A percentile compares a stretch with the other conserved stretches of the same genome.
Evolutionary conservation across 2,888 invertebrate species (phyloP).

Genomic region (Drosophila pseudotalamancana): DNA sequence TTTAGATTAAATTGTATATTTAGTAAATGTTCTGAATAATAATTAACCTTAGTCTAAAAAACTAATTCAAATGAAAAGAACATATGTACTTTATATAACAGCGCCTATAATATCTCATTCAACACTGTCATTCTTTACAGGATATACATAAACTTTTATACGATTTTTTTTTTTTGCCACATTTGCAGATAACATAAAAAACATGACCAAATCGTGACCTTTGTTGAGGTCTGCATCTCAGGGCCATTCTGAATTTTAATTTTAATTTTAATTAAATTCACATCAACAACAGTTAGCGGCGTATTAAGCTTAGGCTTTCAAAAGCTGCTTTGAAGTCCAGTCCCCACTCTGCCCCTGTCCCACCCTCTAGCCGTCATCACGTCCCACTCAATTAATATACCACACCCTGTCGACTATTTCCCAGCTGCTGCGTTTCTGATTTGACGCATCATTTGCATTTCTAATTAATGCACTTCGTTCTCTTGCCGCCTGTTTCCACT

Average conservation of each 20-base stretch:
- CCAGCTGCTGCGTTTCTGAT: conserved; percentile 30
- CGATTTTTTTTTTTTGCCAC: neutral
- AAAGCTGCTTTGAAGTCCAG: conserved; percentile 43
- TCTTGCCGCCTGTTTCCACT: conserved; percentile 5
- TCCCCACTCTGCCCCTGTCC: neutral
- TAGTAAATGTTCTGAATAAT: too few relatives aligned
- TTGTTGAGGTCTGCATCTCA: neutral
- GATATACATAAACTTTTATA: too few relatives aligned
- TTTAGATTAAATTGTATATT: too few relatives aligned
- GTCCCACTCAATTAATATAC: conserved; percentile 51
- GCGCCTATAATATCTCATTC: neutral
- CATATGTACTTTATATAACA: too few relatives aligned
- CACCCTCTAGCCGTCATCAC: conserved; percentile 17
- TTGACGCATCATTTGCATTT: conserved; percentile 65
- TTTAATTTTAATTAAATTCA: conserved; percentile 50
- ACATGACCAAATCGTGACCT: conserved; percentile 21
- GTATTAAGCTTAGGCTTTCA: conserved; percentile 22
- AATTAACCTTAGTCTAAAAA: too few relatives aligned
- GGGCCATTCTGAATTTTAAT: conserved; percentile 20
- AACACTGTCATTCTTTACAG: neutral
- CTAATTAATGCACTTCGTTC: conserved; percentile 57
- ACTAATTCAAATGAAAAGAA: too few relatives aligned
- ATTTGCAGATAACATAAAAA: neutral
- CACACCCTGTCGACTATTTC: conserved; percentile 28
- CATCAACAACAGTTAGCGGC: conserved; percentile 31